phyloP scores from a whole-genome alignment of 2,113 vertebrate species.

The Oncorhynchus masou region DNA sequence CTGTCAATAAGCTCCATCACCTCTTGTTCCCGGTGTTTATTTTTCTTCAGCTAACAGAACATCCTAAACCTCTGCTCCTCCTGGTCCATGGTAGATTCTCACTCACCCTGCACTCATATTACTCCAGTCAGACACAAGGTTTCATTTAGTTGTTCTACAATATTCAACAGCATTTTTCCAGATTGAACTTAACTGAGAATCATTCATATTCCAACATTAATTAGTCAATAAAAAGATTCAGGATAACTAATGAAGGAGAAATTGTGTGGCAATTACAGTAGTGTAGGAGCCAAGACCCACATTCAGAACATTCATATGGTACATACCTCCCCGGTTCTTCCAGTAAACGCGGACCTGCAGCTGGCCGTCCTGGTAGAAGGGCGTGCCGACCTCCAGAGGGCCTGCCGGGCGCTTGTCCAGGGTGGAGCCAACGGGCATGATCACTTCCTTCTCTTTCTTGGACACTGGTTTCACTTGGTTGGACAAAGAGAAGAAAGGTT shows the following conservation, averaged over 20 bases:
- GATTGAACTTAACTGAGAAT: conserved; percentile 34
- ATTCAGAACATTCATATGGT: neutral
- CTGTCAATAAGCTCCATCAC: conserved; percentile 65
- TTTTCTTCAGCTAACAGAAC: conserved; percentile 65
- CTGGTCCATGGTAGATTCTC: conserved; percentile 24
- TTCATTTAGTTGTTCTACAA: conserved; percentile 50
- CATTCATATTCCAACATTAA: conserved; percentile 43
- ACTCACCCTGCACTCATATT: conserved; percentile 19
- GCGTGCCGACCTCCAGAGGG: conserved; percentile 85
- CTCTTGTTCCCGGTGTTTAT: conserved; percentile 58
- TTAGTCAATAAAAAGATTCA: conserved; percentile 34
- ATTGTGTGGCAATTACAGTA: conserved; percentile 16
- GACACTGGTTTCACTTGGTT: conserved; percentile 44
- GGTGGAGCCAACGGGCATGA: conserved; percentile 61
- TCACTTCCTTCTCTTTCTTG: conserved; percentile 70
- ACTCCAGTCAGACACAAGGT: conserved; percentile 51
- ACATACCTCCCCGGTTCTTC: conserved; percentile 88
- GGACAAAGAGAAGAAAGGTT: conserved; percentile 45
- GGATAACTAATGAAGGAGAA: conserved; percentile 52
- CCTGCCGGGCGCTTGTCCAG: conserved; percentile 74
- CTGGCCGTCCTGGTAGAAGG: conserved; percentile 88
- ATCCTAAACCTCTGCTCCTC: conserved; percentile 24
- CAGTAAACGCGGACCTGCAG: conserved; percentile 94
- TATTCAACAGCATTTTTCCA: conserved; percentile 32
- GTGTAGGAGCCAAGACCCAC: conserved; percentile 41